Base-by-base conservation (phyloP, 2,113 vertebrate genomes). In the Ictidomys tridecemlineatus region DNA sequence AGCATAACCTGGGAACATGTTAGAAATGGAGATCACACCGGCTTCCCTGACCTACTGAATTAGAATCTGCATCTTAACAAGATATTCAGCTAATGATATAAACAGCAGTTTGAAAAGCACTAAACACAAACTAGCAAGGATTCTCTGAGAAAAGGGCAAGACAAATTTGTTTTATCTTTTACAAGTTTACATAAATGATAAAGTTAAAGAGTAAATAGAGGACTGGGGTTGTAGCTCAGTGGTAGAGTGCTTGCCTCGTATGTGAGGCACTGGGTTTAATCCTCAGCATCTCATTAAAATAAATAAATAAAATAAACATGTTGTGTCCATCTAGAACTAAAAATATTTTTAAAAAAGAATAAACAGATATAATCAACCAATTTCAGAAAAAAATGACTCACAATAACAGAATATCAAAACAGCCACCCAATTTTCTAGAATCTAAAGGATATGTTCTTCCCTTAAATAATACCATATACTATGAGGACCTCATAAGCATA, bases 11-110 rank as follows among this genome's bases (percentile, higher is more conserved):
- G 32, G 28, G 26, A 84, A 61, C 48, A n/a, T 84, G 28, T 77
- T 39, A 88, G 83, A 83, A 93, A 61, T 39, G 77, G 18, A 89
- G 4, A 76, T 84, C 61, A 73, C 22, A 73, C 9, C 17, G 11
- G 2, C 30, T 22, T 74, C 3, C 18, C 65, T 24, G 67, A 91
- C 51, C 14, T 45, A 42, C 28, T 56, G 30, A 82, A 82, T 72
- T 30, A 79, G 24, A 91, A 79, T 72, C 70, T 89, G 69, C 37
- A 93, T n/a, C 22, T 89, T 93, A 89, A 87, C 56, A 95, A 84
- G 37, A 84, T 77, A 53, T 69, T 88, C 48, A 76, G 61, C 37
- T 77, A 37, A 83, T 82, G 4, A 53, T 30, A 63, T 9, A 51
- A 11, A 77, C 34, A 77, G 58, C 69, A 39, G 24, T 84, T 34